phyloP scores from a whole-genome alignment of 2,888 invertebrate species.

The Ceratothoa steindachneri region DNA sequence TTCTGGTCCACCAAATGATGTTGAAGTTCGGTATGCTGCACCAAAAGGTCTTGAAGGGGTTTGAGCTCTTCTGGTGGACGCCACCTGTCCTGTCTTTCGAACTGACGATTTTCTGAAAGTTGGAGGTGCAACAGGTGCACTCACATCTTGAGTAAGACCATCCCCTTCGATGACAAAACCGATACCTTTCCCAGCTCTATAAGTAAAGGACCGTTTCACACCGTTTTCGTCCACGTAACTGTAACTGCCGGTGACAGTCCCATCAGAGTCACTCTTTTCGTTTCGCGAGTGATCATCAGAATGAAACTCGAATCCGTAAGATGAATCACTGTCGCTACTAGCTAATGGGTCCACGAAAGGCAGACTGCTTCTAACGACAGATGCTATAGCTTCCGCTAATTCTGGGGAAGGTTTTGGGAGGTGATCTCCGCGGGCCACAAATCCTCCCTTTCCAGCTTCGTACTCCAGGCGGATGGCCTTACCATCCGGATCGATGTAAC shows the following conservation, averaged over 20 bases:
- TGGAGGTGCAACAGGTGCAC: conserved; percentile 21
- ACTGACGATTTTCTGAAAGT: conserved; percentile 15
- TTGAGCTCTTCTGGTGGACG: background rate
- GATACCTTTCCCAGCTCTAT: conserved; percentile 34
- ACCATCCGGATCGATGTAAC: conserved; percentile 38
- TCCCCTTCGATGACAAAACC: conserved; percentile 44
- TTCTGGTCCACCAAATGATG: background rate
- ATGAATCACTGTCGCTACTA: conserved; percentile 29
- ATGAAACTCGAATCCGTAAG: conserved; percentile 37
- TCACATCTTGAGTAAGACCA: conserved; percentile 29
- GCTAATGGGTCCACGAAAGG: conserved; percentile 41
- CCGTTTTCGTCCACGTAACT: conserved; percentile 39
- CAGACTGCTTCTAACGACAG: background rate
- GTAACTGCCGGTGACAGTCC: conserved; percentile 42
- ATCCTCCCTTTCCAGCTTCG: conserved; percentile 28
- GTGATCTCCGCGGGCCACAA: conserved; percentile 26
- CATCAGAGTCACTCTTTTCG: conserved; percentile 39
- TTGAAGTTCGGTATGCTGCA: background rate
- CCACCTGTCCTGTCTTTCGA: background rate
- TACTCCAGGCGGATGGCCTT: conserved; percentile 22
- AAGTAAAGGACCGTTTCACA: conserved; percentile 27
- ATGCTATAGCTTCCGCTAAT: conserved; percentile 11
- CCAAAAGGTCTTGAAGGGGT: conserved; percentile 5
- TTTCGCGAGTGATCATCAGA: conserved; percentile 28
- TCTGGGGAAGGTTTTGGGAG: conserved; percentile 18